These are phyloP conservation scores for Hipposideros larvatus DNA, from an alignment of 2,797 vertebrate species.

Conservation along the genomic window DNA sequence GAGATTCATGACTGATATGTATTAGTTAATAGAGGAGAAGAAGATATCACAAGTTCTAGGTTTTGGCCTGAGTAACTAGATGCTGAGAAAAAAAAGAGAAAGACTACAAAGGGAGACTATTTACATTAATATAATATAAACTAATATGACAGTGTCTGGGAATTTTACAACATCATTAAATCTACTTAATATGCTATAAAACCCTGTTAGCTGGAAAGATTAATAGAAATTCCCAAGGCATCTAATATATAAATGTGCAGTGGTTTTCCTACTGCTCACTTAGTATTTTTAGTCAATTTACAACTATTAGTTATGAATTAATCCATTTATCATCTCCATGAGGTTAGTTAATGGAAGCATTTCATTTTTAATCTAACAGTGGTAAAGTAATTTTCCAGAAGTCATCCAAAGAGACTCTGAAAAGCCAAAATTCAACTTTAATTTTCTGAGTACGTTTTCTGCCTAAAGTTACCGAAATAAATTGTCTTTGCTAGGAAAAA, in stretches of 20 bases:
- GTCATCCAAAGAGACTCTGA: not conserved
- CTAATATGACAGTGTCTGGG: not conserved
- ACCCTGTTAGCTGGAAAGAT: not conserved
- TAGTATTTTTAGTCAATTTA: not conserved
- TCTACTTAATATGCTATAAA: conserved; percentile 31
- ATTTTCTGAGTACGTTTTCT: conserved; percentile 42
- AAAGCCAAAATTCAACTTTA: conserved; percentile 58
- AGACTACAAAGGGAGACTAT: conserved; percentile 1
- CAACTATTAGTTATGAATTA: not conserved
- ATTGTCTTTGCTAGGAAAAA: conserved; percentile 22
- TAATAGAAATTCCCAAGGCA: not conserved
- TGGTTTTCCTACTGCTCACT: conserved; percentile 26
- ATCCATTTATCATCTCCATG: not conserved
- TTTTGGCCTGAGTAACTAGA: not conserved
- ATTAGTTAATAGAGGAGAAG: not conserved
- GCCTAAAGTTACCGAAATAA: not conserved
- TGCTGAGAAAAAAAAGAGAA: not conserved
- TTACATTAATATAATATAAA: not conserved
- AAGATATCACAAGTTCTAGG: not conserved
- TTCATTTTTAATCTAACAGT: conserved; percentile 42
- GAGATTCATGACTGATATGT: not conserved
- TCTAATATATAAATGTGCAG: not conserved
- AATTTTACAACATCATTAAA: conserved; percentile 48
- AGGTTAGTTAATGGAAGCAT: not conserved
- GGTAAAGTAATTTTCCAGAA: conserved; percentile 26